Percentiles rank a stretch among this genome's conserved stretches.
Conservation (phyloP, 2,797 vertebrate genomes). For the Arremon aurantiirostris region DNA sequence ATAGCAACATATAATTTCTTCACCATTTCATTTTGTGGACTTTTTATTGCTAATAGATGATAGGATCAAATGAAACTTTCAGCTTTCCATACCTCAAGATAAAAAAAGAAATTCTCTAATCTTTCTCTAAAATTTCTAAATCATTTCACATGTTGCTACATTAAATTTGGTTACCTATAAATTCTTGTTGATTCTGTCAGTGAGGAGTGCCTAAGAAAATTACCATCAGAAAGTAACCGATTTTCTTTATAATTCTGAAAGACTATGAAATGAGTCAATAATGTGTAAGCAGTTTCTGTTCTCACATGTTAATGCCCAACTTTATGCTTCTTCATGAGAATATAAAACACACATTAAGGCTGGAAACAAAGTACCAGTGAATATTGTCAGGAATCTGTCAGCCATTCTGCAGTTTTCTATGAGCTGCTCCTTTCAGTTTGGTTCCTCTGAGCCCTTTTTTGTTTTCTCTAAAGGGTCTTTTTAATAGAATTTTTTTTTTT, state of each 20-base stretch:
- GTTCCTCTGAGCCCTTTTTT: background rate
- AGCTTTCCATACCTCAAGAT: background rate
- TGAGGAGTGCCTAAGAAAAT: background rate
- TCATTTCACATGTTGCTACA: background rate
- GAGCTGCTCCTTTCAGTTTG: background rate
- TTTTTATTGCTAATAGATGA: background rate
- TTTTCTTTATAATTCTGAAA: constrained; percentile 27
- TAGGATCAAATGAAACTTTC: background rate
- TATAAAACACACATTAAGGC: constrained; percentile 33
- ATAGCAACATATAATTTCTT: background rate
- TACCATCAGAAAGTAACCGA: background rate
- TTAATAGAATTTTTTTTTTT: constrained; percentile 27
- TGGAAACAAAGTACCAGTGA: background rate
- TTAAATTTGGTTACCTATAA: background rate
- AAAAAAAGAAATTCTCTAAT: background rate
- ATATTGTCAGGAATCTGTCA: background rate
- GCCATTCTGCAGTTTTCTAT: background rate
- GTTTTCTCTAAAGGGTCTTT: constrained; percentile 46
- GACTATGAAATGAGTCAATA: background rate
- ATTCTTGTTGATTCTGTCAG: background rate
- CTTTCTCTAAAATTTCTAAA: background rate
- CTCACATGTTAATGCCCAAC: background rate
- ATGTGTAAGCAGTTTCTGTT: constrained; percentile 8
- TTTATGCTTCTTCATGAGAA: background rate
- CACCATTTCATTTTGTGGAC: background rate